Evolutionary conservation across 2,888 invertebrate genomes (phyloP).

Genomic region (Plusia festucae): DNA sequence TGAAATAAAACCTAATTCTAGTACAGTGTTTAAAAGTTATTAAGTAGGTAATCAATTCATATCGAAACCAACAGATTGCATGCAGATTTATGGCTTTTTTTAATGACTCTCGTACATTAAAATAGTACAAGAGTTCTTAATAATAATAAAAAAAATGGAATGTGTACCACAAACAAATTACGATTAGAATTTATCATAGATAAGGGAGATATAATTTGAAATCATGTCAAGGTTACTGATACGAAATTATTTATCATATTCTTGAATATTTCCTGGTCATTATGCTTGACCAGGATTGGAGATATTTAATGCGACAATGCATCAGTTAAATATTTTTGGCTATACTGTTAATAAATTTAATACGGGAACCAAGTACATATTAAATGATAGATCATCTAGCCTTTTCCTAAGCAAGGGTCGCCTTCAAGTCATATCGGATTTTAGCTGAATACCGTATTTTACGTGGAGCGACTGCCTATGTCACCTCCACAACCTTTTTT

Average conservation of each 20-base stretch:
- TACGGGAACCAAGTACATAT: too few species aligned
- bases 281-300: neutral
- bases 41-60: neutral
- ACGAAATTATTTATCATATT: slow-evolving; percentile 3
- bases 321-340: too few species aligned
- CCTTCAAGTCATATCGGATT: too few species aligned
- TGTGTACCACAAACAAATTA: neutral
- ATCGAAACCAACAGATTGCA: neutral
- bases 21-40: too few species aligned
- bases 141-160: neutral
- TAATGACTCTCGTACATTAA: slow-evolving; percentile 17
- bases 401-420: too few species aligned
- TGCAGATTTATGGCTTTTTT: neutral
- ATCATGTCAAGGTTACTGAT: slow-evolving; percentile 30
- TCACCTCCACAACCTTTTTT: too few species aligned
- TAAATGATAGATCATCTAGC: too few species aligned
- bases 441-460: too few species aligned
- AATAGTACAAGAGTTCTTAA: slow-evolving; percentile 21
- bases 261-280: neutral
- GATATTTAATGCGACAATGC: too few species aligned
- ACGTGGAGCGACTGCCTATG: too few species aligned
- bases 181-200: slow-evolving; percentile 40
- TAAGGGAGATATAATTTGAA: slow-evolving; percentile 33
- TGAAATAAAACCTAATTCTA: too few species aligned
- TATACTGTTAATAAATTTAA: too few species aligned